Base-by-base conservation (phyloP, 2,113 vertebrate species). In the Falco punctatus region DNA sequence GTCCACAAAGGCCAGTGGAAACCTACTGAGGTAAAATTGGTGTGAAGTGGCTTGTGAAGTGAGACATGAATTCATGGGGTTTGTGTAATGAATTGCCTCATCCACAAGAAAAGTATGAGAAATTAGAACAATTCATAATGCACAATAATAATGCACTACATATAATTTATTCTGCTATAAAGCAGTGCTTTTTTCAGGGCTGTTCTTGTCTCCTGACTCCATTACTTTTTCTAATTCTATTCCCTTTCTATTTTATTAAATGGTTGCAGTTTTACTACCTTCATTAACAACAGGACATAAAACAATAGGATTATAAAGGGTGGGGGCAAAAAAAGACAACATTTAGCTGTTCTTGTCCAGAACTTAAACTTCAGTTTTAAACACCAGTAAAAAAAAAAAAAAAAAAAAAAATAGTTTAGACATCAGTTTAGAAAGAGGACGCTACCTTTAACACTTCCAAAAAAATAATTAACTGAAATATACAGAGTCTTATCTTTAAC, bases 171-270 rank as follows among this genome's bases (percentile, higher is more conserved):
- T 85, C 90, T 78, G 58, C 80, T 83, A 77, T 84, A 94, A 96
- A 94, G 44, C 15, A 81, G 67, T 81, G 70, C 8, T 81, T 69
- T 86, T 95, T 93, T 58, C 38, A 71, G 49, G n/a, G 49, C 8
- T 71, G 17, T n/a, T 48, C 86, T 94, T 69, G 33, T 52, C 80
- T 73, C 38, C 67, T 86, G 33, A 40, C 64, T 71, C 21, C 17
- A 75, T 18, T 74, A 27, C 30, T 95, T 66, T 79, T 61, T 74
- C 14, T 67, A n/a, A 86, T 96, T 96, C 73, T 71, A 44, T 91
- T 95, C 40, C 11, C 22, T 97, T 94, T 88, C 42, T 92, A 51
- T 42, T 93, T 94, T 82, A 75, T 90, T 94, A 95, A 95, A 94
- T 96, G 55, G 5, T 85, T 93, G 52, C 55, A 88, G 42, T 91